These are phyloP conservation scores for Hylaeus volcanicus DNA, from an alignment of 1,140 invertebrate genomes.

Conservation along the genomic window DNA sequence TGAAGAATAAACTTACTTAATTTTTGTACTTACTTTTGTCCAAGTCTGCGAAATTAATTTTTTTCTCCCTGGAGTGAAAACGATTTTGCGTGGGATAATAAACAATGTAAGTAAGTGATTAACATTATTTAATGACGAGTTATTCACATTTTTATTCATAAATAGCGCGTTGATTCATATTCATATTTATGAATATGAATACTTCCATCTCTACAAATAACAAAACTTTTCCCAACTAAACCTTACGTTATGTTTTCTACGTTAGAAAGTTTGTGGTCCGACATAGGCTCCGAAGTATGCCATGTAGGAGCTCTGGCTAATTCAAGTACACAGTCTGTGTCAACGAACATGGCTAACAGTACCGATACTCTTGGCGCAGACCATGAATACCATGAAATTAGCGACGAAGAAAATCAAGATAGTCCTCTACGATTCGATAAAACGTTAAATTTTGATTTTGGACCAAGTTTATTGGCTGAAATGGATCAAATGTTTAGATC, in stretches of 20 bases:
- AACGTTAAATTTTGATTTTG: constrained; percentile 89
- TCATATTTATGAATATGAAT: too few relatives aligned
- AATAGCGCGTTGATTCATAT: too few relatives aligned
- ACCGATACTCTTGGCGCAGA: constrained; percentile 77
- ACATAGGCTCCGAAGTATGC: constrained; percentile 73
- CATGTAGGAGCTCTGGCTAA: constrained; percentile 67
- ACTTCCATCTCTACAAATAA: too few relatives aligned
- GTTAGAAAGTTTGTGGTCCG: constrained; percentile 76
- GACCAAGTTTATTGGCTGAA: constrained; percentile 95
- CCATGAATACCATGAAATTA: constrained; percentile 96
- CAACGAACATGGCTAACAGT: constrained; percentile 65
- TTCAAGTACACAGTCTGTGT: constrained; percentile 64
- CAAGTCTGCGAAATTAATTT: too few relatives aligned
- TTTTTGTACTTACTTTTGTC: too few relatives aligned
- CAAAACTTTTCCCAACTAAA: too few relatives aligned
- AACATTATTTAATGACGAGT: too few relatives aligned
- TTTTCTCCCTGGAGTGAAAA: too few relatives aligned
- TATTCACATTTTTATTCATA: too few relatives aligned
- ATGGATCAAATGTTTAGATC: constrained; percentile 96
- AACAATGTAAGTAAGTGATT: too few relatives aligned
- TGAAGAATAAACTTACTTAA: too few relatives aligned
- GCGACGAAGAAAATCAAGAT: constrained; percentile 89
- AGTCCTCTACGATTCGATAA: constrained; percentile 78
- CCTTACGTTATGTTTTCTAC: neutral
- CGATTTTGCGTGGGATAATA: too few relatives aligned